Base-by-base conservation (phyloP, 2,113 vertebrate genomes). In the Triplophysa tibetana region DNA sequence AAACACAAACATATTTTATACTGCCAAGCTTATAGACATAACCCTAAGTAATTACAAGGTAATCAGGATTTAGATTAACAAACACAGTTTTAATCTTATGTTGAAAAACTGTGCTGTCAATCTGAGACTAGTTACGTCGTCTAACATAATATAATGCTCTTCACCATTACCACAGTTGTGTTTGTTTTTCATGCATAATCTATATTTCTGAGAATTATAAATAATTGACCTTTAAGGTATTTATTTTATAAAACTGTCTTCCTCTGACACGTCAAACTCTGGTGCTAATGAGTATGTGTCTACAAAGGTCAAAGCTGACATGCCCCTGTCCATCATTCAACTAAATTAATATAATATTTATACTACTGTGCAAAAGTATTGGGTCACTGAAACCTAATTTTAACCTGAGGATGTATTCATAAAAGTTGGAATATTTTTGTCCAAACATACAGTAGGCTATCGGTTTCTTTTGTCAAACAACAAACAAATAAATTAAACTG, bases 41-140 rank as follows among this genome's bases (percentile, higher is more conserved):
- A n/a, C 29, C 33, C 26, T 79, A 43, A 61, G 19, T 17, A 17
- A 69, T 70, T 70, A 70, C 26, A 23, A 61, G 67, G 21, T 67
- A 38, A 58, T 60, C 41, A 62, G 69, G 60, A 54, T 79, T 54
- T 50, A 48, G 58, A 69, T 68, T 61, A 74, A 74, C 70, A 74
- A 74, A 74, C 70, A 74, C 60, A 74, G 54, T 61, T 74, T 74
- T 61, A 61, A 74, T 74, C 70, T 74, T 54, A 61, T 24, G 70
- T 24, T 74, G 54, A 74, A 74, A 73, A 74, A 74, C 33, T 74
- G 54, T 74, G 54, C 54, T 74, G 70, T 43, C 70, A 61, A 17
- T 74, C 54, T 74, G n/a, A 43, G 70, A 41, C 29, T 23, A 24
- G n/a, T 24, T 2, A 73, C 60, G n/a, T 74, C 54, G 29, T 23